Conservation (phyloP, 2,113 vertebrate species). For the Hemichromis elongatus region DNA sequence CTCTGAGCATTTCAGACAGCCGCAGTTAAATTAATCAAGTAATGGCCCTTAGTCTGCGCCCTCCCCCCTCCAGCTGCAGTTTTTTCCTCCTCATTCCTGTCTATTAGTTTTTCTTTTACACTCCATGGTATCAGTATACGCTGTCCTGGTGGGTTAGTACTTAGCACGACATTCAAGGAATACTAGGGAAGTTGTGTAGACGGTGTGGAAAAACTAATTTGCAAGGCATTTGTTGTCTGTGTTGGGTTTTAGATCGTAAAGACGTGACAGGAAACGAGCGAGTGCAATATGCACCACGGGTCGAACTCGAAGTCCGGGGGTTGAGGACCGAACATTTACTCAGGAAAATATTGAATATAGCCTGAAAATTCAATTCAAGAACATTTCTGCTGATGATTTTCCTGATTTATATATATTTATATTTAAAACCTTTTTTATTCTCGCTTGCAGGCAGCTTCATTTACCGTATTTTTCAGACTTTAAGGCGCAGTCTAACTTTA, state of each 20-base stretch:
- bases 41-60: conserved; percentile 31
- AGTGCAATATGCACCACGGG: no score
- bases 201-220: background rate
- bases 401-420: no score
- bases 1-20: conserved; percentile 61
- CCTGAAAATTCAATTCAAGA: no score
- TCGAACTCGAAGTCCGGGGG: no score
- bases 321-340: no score
- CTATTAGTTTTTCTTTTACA: background rate
- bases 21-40: conserved; percentile 70
- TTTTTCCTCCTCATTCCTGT: conserved; percentile 20
- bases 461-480: no score
- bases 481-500: no score
- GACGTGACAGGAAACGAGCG: background rate
- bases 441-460: no score
- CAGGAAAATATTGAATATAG: no score
- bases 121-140: background rate
- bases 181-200: fast-evolving
- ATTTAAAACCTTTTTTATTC: no score
- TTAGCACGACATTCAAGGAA: background rate
- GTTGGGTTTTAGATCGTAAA: background rate
- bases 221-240: background rate
- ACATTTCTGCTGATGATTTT: no score
- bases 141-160: background rate
- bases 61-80: background rate